Evolutionary conservation across 2,113 vertebrate genomes (phyloP), one percentile per base, ranked within the genome.

Genomic region (Petaurus breviceps): DNA sequence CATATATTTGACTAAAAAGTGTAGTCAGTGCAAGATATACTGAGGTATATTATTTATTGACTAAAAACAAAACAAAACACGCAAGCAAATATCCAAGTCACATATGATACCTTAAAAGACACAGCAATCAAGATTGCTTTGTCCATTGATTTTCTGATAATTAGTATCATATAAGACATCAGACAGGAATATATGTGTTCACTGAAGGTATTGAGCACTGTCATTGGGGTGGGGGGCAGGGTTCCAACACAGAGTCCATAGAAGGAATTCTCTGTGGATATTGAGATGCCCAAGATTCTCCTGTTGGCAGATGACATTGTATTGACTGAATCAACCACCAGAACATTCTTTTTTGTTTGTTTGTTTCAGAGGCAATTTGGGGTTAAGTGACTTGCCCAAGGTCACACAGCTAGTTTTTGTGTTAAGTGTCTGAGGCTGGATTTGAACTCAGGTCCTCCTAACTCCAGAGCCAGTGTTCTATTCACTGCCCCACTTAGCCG

Each of bases 171-270:
- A 77, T n/a, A 43, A 84, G n/a, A 2, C 1, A 43, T 84, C n/a
- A 84, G 23, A 84, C n/a, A 43, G 68, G 68, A 22, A 84, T 16
- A 43, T 84, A n/a, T 77, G 16, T 43, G 10, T 5, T 43, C 37
- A 84, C 37, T 22, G n/a, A n/a, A 84, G 19, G 37, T 8, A 84
- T 43, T 84, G 16, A 22, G 1, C 10, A 43, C 37, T 84, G 19
- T 84, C 37, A 43, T 43, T 31, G 57, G 26, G 26, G 0, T 2
- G 10, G 0, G 9, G 10, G 31, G 12, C 3, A 11, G 10, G 6
- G 19, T 43, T 84, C n/a, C 19, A 84, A n/a, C 12, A n/a, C 14
- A 84, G 16, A 43, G 19, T 84, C 37, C 37, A 22, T 22, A 22
- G 68, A 16, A 43, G 4, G 4, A 84, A 84, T 84, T 43, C 2